Conservation (phyloP, 1,140 invertebrate species). For the Cotesia chilonis region DNA sequence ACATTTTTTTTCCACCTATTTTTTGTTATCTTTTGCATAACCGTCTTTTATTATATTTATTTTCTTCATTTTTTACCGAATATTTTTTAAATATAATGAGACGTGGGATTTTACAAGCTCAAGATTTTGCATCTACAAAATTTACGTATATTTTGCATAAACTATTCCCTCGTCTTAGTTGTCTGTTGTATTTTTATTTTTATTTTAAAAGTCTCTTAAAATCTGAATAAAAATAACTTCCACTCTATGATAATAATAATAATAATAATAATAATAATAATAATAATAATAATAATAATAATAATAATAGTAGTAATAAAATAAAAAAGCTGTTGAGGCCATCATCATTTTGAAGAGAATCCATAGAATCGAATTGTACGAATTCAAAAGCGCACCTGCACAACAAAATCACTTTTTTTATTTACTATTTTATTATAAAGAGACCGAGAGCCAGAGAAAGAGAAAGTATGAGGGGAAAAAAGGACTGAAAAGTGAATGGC, state of each 20-base stretch:
- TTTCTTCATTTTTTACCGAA: neutral
- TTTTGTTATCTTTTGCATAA: neutral
- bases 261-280: neutral
- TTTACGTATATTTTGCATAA: neutral
- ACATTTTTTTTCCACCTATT: conserved; percentile 1
- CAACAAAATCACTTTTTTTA: neutral
- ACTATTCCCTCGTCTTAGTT: neutral
- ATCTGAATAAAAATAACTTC: too few relatives aligned
- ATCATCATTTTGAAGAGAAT: neutral
- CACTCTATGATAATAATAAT: too few relatives aligned
- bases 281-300: neutral
- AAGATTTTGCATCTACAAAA: neutral
- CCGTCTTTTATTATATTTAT: neutral
- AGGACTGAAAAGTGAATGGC: conserved; percentile 7
- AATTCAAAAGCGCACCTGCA: conserved; percentile 27
- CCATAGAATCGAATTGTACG: conserved; percentile 23
- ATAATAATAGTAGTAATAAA: neutral
- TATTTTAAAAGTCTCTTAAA: neutral
- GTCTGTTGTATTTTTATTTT: neutral
- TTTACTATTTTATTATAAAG: too few relatives aligned
- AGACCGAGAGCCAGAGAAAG: neutral
- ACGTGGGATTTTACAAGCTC: neutral
- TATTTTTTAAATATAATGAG: conserved; percentile 14
- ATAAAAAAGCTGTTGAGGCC: neutral
- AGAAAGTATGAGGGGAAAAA: neutral